Conservation (phyloP, 2,888 invertebrate species). For the Hydraecia micacea region DNA sequence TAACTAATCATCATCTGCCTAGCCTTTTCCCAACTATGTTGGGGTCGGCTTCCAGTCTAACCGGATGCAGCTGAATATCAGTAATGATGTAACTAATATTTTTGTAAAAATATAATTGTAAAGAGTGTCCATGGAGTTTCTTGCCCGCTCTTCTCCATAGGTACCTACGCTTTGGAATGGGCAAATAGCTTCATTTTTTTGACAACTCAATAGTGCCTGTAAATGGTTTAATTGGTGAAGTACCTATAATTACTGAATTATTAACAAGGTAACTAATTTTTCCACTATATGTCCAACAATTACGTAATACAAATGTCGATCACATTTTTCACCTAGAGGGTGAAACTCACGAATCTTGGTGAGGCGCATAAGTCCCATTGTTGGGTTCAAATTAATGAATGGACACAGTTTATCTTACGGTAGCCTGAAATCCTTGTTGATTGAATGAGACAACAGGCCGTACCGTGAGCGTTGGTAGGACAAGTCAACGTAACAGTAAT, state of each 20-base stretch:
- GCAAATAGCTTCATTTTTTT: too few relatives aligned
- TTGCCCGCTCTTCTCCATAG: too few relatives aligned
- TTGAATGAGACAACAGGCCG: conserved; percentile 25
- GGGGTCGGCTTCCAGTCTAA: too few relatives aligned
- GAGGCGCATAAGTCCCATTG: neutral
- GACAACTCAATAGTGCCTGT: too few relatives aligned
- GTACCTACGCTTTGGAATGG: too few relatives aligned
- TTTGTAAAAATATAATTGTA: too few relatives aligned
- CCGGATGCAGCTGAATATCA: too few relatives aligned
- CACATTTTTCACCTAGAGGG: neutral
- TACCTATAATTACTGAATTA: neutral
- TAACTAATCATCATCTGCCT: too few relatives aligned
- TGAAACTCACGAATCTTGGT: neutral
- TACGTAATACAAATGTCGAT: neutral
- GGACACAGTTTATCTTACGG: conserved; percentile 21
- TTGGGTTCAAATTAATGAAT: conserved; percentile 45
- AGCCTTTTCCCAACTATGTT: too few relatives aligned
- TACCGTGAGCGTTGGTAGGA: neutral
- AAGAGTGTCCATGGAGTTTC: too few relatives aligned
- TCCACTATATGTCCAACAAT: neutral
- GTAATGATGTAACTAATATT: too few relatives aligned
- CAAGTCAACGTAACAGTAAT: neutral
- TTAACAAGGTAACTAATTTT: neutral
- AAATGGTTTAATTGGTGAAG: too few relatives aligned
- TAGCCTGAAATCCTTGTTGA: conserved; percentile 39